Conservation (phyloP, 1,140 invertebrate genomes). For the Drosophila sp. region DNA sequence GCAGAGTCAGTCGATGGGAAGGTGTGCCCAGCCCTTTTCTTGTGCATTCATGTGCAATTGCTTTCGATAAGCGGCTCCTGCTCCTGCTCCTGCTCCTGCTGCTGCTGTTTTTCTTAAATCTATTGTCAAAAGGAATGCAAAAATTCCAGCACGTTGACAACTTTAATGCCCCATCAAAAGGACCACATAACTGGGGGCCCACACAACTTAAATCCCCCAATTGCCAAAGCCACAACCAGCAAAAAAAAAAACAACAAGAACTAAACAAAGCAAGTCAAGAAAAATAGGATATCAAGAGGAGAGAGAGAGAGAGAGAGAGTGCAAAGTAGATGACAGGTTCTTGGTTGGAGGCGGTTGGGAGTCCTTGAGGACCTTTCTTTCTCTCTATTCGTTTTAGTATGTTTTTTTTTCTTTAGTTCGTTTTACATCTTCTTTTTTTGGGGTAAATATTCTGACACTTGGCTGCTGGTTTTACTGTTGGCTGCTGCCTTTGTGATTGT, state of each 20-base stretch:
- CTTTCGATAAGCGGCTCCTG: constrained; percentile 37
- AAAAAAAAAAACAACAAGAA: constrained; percentile 6
- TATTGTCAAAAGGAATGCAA: neutral
- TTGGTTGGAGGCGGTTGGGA: constrained; percentile 26
- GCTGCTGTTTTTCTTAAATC: neutral
- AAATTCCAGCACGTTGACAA: neutral
- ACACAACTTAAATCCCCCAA: constrained; percentile 51
- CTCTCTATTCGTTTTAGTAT: neutral
- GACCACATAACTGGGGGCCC: constrained; percentile 35
- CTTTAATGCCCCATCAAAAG: constrained; percentile 29
- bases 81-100: neutral
- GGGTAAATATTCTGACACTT: constrained; percentile 72
- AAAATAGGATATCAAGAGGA: neutral
- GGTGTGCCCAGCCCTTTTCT: constrained; percentile 24
- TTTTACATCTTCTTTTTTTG: constrained; percentile 16
- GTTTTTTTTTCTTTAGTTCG: neutral
- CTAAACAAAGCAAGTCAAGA: constrained; percentile 15
- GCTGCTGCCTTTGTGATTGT: constrained; percentile 59
- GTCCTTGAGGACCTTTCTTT: constrained; percentile 42
- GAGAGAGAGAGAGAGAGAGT: constrained; percentile 23
- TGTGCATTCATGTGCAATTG: constrained; percentile 61
- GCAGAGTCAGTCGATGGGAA: constrained; percentile 46
- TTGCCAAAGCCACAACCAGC: constrained; percentile 47
- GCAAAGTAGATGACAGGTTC: constrained; percentile 39
- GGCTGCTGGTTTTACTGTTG: constrained; percentile 43